phyloP scores from a whole-genome alignment of 2,888 invertebrate genomes.

The Trachelus stipa region DNA sequence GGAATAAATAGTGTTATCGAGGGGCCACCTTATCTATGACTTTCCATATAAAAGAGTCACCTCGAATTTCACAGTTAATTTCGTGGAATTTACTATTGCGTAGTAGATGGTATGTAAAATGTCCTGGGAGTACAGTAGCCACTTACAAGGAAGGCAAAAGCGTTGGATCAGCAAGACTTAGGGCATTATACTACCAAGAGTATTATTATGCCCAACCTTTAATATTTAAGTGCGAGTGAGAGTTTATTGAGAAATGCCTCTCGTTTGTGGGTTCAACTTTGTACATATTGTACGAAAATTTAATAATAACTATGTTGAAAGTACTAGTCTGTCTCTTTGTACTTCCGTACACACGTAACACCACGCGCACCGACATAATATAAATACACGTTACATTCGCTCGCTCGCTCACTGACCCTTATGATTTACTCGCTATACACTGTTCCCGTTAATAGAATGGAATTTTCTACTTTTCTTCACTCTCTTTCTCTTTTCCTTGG shows the following conservation, averaged over 20 bases:
- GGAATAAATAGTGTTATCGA: not conserved
- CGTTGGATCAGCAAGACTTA: slow-evolving; percentile 67
- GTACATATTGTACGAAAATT: slow-evolving; percentile 61
- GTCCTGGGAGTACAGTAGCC: slow-evolving; percentile 59
- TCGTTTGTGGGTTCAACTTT: slow-evolving; percentile 66
- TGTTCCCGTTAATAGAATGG: not conserved
- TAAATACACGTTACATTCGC: not conserved
- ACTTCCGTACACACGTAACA: slow-evolving; percentile 48
- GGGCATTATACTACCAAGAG: slow-evolving; percentile 66
- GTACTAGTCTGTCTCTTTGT: slow-evolving; percentile 64
- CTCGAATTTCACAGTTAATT: not conserved
- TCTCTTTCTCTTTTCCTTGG: not conserved
- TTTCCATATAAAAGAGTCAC: not conserved
- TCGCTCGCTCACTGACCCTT: not conserved
- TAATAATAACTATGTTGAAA: slow-evolving; percentile 64
- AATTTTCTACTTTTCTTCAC: not conserved
- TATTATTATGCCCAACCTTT: slow-evolving; percentile 67
- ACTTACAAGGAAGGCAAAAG: slow-evolving; percentile 59
- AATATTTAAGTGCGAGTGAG: slow-evolving; percentile 66
- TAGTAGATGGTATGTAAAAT: not conserved
- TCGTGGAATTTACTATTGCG: not conserved
- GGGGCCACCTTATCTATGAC: not conserved
- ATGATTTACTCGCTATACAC: not conserved
- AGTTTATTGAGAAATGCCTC: slow-evolving; percentile 61
- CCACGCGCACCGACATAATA: slow-evolving; percentile 1